Evolutionary conservation across 1,140 invertebrate species (phyloP), one percentile per base, ranked within the genome.

Genomic region (Daktulosphaira vitifoliae): DNA sequence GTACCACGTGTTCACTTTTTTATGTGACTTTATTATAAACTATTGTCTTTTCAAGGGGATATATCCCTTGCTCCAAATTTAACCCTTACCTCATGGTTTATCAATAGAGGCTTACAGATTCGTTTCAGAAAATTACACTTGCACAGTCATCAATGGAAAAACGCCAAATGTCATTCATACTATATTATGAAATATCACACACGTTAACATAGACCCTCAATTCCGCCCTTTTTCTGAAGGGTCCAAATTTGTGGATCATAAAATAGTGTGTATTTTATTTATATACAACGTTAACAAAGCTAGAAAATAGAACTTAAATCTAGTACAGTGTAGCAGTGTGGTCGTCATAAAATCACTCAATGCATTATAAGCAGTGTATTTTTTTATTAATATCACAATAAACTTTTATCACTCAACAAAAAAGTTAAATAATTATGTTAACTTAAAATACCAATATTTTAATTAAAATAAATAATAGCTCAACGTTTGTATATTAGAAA

Each of bases 131-230:
- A 20, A 62, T 48, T 16, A 20, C 25, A 62, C 42, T 62, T 56
- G 11, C 29, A 11, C 29, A 11, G 29, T 33, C 29, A 39, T 46
- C 56, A 5, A 48, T n/a, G 42, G 56, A 33, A 48, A 59, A 62
- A 62, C 42, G 29, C 56, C 56, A 62, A 62, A 62, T 62, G 56
- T 62, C 42, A 33, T 13, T 4, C 2, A 48, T n/a, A 46, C 6
- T 46, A 29, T 56, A 22, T 3, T 22, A 5, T 18, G 5, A 9
- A 44, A 11, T n/a, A 7, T 48, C 15, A 46, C 44, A 59, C 39
- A 37, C 53, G 38, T 59, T 59, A 29, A 38, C 18, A 59, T 11
- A 33, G n/a, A 44, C 23, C 11, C 23, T 33, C 18, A 9, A 20
- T 33, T 5, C n/a, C 16, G 49, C 4, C 11, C n/a, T 16, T 48